phyloP scores from a whole-genome alignment of 2,888 invertebrate genomes.

The Pyralis farinalis region DNA sequence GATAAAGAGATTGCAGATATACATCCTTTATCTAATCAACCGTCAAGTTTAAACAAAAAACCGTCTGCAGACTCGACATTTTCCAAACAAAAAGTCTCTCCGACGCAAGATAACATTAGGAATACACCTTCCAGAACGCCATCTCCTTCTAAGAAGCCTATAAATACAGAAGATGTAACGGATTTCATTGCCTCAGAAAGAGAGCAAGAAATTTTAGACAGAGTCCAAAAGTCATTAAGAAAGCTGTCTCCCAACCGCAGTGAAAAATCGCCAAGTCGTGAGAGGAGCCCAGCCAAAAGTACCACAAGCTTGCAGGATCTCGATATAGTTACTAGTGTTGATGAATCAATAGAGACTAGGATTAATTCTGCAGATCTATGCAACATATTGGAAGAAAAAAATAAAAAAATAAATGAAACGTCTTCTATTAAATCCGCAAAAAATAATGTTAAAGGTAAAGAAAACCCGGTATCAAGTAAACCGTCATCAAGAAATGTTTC shows the following conservation, averaged over 20 bases:
- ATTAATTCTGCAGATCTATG: conserved; percentile 12
- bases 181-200: conserved; percentile 55
- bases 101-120: conserved; percentile 5
- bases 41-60: too few relatives aligned
- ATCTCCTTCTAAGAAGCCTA: conserved; percentile 16
- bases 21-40: too few relatives aligned
- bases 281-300: conserved; percentile 45
- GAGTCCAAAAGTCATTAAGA: conserved; percentile 59
- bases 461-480: conserved; percentile 39
- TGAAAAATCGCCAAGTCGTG: conserved; percentile 46
- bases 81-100: neutral
- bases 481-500: conserved; percentile 52
- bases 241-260: conserved; percentile 63
- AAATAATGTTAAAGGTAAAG: conserved; percentile 35
- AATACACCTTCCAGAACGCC: conserved; percentile 15
- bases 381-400: conserved; percentile 21
- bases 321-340: conserved; percentile 26
- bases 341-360: conserved; percentile 17
- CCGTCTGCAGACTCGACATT: too few relatives aligned
- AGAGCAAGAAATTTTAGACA: conserved; percentile 60
- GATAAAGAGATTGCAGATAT: neutral
- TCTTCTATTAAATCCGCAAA: conserved; percentile 18
- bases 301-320: conserved; percentile 48
- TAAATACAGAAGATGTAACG: conserved; percentile 20
- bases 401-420: conserved; percentile 20